Evolutionary conservation across 2,113 vertebrate species (phyloP).

Genomic region (Oreocharis arfaki): DNA sequence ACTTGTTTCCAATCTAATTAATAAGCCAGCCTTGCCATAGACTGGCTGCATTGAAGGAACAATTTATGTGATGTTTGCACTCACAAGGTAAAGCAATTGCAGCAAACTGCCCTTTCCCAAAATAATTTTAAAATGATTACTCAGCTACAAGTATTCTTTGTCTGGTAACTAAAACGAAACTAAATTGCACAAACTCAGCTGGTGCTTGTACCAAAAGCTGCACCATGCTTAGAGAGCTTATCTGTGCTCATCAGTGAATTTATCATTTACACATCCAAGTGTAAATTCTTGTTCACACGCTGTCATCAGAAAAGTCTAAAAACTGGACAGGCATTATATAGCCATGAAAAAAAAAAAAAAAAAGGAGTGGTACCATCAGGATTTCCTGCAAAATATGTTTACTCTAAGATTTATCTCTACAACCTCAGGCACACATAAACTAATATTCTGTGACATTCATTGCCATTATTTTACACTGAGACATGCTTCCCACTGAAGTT

Average conservation of each 20-base stretch:
- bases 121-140: background rate
- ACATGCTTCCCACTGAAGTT: background rate
- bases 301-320: background rate
- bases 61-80: background rate
- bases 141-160: background rate
- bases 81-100: background rate
- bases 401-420: background rate
- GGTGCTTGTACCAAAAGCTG: background rate
- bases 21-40: background rate
- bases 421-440: background rate
- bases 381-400: background rate
- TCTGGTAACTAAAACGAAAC: background rate
- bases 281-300: background rate
- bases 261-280: background rate
- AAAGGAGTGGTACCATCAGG: background rate
- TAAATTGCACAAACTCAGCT: background rate
- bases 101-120: background rate
- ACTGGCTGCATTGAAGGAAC: background rate
- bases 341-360: background rate
- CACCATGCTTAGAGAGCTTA: background rate
- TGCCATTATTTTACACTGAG: background rate
- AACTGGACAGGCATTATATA: background rate
- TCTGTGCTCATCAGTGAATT: background rate
- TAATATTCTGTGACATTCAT: background rate
- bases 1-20: background rate